Evolutionary conservation across 2,113 vertebrate species (phyloP).

Genomic region (Noctilio leporinus): DNA sequence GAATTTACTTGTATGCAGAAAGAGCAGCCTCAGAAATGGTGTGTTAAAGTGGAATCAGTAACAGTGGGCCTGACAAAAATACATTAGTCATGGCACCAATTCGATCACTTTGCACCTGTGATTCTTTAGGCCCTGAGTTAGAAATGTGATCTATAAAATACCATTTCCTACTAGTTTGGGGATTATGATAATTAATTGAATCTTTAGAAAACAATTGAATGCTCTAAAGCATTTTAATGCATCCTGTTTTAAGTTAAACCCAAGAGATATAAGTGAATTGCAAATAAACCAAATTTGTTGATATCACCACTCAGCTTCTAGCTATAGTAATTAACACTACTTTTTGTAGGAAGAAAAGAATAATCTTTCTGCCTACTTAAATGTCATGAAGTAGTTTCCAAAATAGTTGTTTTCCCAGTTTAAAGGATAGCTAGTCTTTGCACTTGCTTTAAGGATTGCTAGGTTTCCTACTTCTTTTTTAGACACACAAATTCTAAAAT

Average conservation of each 20-base stretch:
- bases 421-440: neutral
- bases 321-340: neutral
- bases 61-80: neutral
- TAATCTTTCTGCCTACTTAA: neutral
- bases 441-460: neutral
- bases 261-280: neutral
- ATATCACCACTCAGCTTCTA: neutral
- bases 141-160: conserved; percentile 3
- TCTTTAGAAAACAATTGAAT: neutral
- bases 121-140: neutral
- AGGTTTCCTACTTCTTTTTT: neutral
- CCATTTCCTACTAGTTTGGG: neutral
- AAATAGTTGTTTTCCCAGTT: neutral
- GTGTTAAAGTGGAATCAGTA: neutral
- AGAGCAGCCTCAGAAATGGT: neutral
- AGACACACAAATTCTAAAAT: conserved; percentile 32
- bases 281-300: neutral
- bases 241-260: neutral
- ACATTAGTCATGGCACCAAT: neutral
- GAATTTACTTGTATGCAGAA: neutral
- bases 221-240: neutral
- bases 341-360: neutral
- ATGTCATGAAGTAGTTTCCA: neutral
- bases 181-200: neutral
- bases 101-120: neutral